Conservation (phyloP, 2,797 vertebrate genomes). For the Otolemur crassicaudatus region DNA sequence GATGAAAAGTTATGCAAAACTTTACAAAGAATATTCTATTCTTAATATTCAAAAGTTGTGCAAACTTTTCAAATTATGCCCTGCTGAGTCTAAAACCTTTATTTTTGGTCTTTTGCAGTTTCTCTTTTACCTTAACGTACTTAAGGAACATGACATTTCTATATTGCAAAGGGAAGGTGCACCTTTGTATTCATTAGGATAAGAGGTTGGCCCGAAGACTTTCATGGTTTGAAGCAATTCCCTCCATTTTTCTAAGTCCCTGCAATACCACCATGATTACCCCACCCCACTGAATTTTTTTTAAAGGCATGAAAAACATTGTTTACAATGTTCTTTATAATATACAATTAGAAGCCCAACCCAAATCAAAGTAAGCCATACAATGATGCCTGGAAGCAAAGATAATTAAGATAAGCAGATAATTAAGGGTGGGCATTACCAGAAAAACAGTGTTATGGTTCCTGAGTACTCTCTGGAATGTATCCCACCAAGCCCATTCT, state of each 20-base stretch:
- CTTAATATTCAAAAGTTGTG: neutral
- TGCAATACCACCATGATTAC: neutral
- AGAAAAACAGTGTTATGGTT: neutral
- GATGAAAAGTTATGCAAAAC: neutral
- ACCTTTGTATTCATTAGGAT: neutral
- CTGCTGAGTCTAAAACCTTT: neutral
- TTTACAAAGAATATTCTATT: neutral
- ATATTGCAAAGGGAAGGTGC: neutral
- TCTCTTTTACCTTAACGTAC: neutral
- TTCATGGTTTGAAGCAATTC: neutral
- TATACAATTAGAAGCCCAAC: constrained; percentile 54
- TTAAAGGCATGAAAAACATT: constrained; percentile 29
- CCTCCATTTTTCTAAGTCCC: neutral
- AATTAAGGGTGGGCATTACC: constrained; percentile 26
- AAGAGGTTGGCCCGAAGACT: neutral
- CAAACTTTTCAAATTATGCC: neutral
- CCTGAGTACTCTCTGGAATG: neutral
- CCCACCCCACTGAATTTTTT: neutral
- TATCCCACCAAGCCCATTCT: neutral
- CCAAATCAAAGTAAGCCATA: constrained; percentile 65
- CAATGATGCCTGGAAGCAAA: constrained; percentile 54
- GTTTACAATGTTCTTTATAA: constrained; percentile 61
- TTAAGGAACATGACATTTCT: neutral
- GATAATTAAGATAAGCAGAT: constrained; percentile 62
- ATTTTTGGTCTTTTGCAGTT: neutral